Evolutionary conservation across 2,797 vertebrate species (phyloP), one percentile per base, ranked within the genome.

Genomic region (Chelidonichthys spinosus): DNA sequence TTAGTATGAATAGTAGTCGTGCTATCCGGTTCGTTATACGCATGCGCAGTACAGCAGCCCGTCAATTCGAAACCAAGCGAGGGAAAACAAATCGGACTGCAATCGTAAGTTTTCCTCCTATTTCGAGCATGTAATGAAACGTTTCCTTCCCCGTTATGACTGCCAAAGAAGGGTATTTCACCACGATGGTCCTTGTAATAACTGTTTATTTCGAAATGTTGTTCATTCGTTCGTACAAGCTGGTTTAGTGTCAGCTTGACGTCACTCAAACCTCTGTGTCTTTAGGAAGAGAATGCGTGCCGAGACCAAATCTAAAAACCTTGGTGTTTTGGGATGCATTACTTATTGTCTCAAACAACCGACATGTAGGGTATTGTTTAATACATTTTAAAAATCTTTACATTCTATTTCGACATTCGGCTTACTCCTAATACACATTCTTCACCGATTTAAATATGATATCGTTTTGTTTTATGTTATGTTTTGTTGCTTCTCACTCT

Each of bases 51-150:
- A 11, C 8, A 2, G 2, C n/a, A 17, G 3, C 2, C 11, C 18
- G 66, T 53, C 43, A 63, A 7, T 90, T 91, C 76, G 79, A 91
- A 90, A 74, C 18, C 6, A n/a, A 74, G 79, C 60, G 87, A 87
- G 89, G 90, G 88, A 92, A 90, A 81, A 46, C 47, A 2, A n/a
- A 8, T 15, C 2, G 0, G 43, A 6, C 35, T 18, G n/a, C 53
- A 13, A 1, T 25, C 3, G 89, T 92, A 78, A 85, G 90, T 87
- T 74, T 32, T 1, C 0, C n/a, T 11, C 4, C 61, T 56, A 7
- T 52, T 61, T 44, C 4, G 3, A 5, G 1, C 2, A 1, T 60
- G 4, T 42, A 10, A 40, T 35, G 4, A 0, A 0, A 1, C 36
- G 4, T 55, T 55, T 71, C 1, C 4, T 8, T 33, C 3, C 4